Evolutionary conservation across 1,140 invertebrate genomes (phyloP), one percentile per base, ranked within the genome.

Genomic region (Lysiphlebus fabarum): DNA sequence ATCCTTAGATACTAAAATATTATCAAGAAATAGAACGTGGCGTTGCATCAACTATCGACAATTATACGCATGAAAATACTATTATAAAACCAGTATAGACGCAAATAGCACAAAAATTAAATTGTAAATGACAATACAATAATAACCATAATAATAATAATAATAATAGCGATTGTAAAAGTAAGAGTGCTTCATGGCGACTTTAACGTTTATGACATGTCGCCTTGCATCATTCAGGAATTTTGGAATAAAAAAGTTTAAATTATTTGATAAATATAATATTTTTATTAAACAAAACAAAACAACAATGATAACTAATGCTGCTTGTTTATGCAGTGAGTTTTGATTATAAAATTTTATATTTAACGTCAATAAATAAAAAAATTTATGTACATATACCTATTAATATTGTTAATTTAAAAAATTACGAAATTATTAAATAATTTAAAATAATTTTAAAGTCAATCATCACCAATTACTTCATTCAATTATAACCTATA

Each of bases 261-360:
- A 70, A 38, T 66, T 71, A 26, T 45, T 61, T n/a, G 26, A 38
- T 26, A 26, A 26, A 26, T 26, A 26, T 1, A 26, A 26, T 26
- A 1, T 26, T 26, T 26, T 26, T 26, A 26, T 26, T 26, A 26
- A 17, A 65, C 53, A 33, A 38, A 43, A 12, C 40, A 51, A 10
- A 62, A 36, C 34, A 26, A 1, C 43, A 57, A 63, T 26, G 36
- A 56, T 42, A 38, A 41, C 34, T 44, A 56, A 53, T 43, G 66
- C 70, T 47, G 67, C 70, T 43, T 71, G 63, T 38, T 63, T 68
- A 50, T 75, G 69, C 57, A 72, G 77, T 79, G 72, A 78, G 76
- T 78, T 59, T 17, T 26, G 17, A n/a, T 12, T 59, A 9, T 37
- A 57, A 54, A 40, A 10, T 36, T 59, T 48, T 9, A 36, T 0